Percentiles rank a stretch among this genome's conserved stretches.
phyloP scores from a whole-genome alignment of 1,140 invertebrate genomes.

The Zaprionus nigranus region DNA sequence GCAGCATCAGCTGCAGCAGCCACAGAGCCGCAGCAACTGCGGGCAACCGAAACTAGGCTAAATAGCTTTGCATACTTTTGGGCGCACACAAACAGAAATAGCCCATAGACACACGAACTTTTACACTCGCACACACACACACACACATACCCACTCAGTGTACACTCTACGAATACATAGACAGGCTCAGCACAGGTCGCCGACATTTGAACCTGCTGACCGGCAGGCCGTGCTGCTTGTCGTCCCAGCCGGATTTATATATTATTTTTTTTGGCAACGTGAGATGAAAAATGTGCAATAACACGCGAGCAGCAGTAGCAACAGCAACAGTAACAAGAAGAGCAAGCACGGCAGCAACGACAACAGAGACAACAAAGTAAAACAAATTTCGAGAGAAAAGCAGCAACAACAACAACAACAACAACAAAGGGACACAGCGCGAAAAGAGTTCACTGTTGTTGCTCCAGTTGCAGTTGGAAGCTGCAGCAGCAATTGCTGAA shows the following conservation, averaged over 20 bases:
- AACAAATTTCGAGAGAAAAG: conserved; percentile 23
- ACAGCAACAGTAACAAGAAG: conserved; percentile 25
- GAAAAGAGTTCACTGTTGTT: conserved; percentile 61
- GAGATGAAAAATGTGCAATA: conserved; percentile 65
- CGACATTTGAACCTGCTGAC: conserved; percentile 79
- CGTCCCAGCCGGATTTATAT: conserved; percentile 16
- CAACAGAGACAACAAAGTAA: conserved; percentile 13
- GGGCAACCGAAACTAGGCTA: conserved; percentile 69
- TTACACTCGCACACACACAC: conserved; percentile 9
- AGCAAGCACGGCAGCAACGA: conserved; percentile 20
- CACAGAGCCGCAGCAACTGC: conserved; percentile 31
- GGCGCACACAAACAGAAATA: conserved; percentile 41
- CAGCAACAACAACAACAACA: conserved; percentile 20
- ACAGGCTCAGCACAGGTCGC: conserved; percentile 66
- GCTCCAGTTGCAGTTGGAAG: conserved; percentile 37
- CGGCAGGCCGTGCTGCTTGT: conserved; percentile 39
- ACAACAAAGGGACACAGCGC: conserved; percentile 21
- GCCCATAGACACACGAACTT: conserved; percentile 26
- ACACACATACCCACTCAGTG: conserved; percentile 3
- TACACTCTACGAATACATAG: conserved; percentile 1
- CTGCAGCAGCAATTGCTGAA: conserved; percentile 18
- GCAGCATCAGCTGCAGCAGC: conserved; percentile 31
- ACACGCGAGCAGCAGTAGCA: conserved; percentile 30
- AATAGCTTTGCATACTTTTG: conserved; percentile 76
- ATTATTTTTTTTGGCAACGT: conserved; percentile 40